Evolutionary conservation across 2,888 invertebrate genomes (phyloP), one percentile per base, ranked within the genome.

Genomic region (Spilosoma lubricipeda): DNA sequence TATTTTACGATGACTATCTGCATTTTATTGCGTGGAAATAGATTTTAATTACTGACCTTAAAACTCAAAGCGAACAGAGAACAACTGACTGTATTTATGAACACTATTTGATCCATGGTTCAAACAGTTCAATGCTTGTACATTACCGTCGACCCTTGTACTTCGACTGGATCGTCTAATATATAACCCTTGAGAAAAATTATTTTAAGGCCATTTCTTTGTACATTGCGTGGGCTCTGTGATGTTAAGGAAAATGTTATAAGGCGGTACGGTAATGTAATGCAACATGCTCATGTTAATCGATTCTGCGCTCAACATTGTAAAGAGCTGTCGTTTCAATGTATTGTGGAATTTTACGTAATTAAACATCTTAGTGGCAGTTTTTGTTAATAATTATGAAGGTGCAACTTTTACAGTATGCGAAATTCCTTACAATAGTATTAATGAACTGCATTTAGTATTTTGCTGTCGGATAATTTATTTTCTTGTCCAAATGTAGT

Each of bases 261-360:
- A 20, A 67, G 20, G 39, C 23, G n/a, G 27, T 75, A 66, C 74
- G 30, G 80, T 67, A 75, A 80, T 80, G 84, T 75, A 80, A 36
- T 15, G 13, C 30, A 52, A 67, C 80, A 76, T 77, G 72, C 66
- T 73, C 0, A 67, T 69, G 67, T 73, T 77, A 77, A 79, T 78
- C 77, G 78, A 75, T 78, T 73, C 52, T 18, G 70, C 45, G 23
- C 30, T 85, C 87, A 87, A 86, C 87, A 88, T 85, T 86, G 88
- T 86, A 81, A 75, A 87, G 86, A 82, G 11, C 39, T 56, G 48
- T 72, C 33, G 86, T 87, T 89, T 85, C 89, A 90, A 90, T 90
- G 89, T 91, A 83, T 90, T 83, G 82, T 86, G 94, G 94, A 94
- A 94, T 95, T 93, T 95, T 91, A 90, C 93, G 90, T 93, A 93